Base-by-base conservation (phyloP, 2,797 vertebrate genomes). In the Platyrinchus mystaceus region DNA sequence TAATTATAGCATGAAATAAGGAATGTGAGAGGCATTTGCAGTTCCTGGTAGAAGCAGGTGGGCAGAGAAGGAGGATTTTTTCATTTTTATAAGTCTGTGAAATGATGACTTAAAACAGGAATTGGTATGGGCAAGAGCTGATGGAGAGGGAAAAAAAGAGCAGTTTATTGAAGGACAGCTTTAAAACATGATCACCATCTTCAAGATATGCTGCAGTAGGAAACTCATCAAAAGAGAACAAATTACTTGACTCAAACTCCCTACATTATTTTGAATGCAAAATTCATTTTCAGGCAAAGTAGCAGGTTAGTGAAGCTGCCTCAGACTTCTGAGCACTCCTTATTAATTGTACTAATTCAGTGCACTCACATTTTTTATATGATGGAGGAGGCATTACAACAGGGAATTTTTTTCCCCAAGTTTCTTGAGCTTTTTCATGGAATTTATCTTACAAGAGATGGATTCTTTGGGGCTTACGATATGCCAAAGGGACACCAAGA, bases 61-160 rank as follows among this genome's bases (percentile, higher is more conserved):
- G 73, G 75, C 60, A 96, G 75, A 93, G 43, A 63, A 71, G 34
- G 43, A 89, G 20, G 37, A 60, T 78, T 94, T 95, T 84, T 95
- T 80, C 66, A 49, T 91, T 97, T 87, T 81, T 24, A 1, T 89
- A 59, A 76, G 47, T 91, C 71, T 93, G 59, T 84, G 87, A 84
- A 96, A 96, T 71, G 47, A 49, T 84, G 67, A 19, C 26, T 95
- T 96, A 71, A 94, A 95, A 84, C 44, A 93, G 46, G 30, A 89
- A 79, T 52, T 39, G 18, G 20, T 24, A 64, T 84, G 81, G 77
- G 69, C 70, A 96, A 89, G 43, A 43, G 56, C 56, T 30, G 7
- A 60, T 93, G 71, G 50, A 63, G 70, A 95, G 62, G 60, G 50
- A 90, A 66, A 95, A 82, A 92, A 37, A n/a, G 75, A 96, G 16